phyloP scores from a whole-genome alignment of 1,140 invertebrate species.

The Sitobion miscanthi region DNA sequence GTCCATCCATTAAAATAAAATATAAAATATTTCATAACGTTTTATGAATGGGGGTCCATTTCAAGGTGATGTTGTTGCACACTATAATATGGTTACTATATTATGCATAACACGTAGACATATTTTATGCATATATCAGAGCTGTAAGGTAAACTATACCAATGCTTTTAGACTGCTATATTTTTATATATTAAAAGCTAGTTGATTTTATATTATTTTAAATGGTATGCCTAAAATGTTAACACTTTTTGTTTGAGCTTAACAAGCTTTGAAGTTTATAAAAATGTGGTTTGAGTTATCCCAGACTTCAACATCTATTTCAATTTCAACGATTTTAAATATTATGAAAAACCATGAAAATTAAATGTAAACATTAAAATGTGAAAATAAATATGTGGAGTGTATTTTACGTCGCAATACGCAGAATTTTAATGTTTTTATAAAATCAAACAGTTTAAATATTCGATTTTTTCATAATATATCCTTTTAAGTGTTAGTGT shows the following conservation, averaged over 20 bases:
- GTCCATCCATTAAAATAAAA: too few species aligned
- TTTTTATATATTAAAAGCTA: not conserved
- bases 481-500: too few species aligned
- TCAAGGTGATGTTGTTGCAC: not conserved
- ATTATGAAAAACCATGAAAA: not conserved
- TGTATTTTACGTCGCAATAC: not conserved
- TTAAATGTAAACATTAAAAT: not conserved
- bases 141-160: too few species aligned
- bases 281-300: not conserved
- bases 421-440: not conserved
- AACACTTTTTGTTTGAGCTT: not conserved
- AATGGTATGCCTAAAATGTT: not conserved
- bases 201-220: not conserved
- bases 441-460: not conserved
- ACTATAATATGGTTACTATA: not conserved
- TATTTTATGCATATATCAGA: too few species aligned
- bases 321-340: not conserved
- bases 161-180: not conserved
- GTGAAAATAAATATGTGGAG: not conserved
- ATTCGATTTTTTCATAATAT: too few species aligned
- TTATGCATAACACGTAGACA: not conserved
- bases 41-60: not conserved
- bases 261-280: not conserved
- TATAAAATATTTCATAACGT: not conserved
- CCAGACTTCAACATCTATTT: not conserved